A percentile compares a stretch with the other conserved stretches of the same genome.
Evolutionary conservation across 2,797 vertebrate species (phyloP).

Genomic region (Muscicapa comitata): DNA sequence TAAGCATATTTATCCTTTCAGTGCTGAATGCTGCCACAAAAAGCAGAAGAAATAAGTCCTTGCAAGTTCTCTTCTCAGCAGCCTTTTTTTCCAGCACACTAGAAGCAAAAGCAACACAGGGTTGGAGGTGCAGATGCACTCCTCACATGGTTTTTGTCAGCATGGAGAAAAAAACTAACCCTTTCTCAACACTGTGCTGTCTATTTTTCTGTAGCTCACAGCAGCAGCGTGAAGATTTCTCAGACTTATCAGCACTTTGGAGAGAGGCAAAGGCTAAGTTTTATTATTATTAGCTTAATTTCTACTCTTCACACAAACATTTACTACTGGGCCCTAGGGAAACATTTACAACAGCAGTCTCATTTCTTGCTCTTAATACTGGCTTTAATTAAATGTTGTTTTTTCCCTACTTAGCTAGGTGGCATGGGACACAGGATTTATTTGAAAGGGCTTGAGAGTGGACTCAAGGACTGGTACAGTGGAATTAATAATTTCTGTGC

Average conservation of each 20-base stretch:
- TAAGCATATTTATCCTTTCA: neutral
- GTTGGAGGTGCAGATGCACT: neutral
- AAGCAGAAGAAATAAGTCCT: neutral
- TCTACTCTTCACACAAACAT: neutral
- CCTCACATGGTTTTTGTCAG: neutral
- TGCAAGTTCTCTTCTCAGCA: neutral
- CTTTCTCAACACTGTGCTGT: neutral
- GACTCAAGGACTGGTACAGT: neutral
- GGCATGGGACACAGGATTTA: neutral
- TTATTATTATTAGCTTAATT: constrained; percentile 27
- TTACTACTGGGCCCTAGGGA: neutral
- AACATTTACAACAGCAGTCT: neutral
- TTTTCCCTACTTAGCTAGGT: neutral
- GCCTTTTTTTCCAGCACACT: neutral
- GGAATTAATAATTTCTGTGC: neutral
- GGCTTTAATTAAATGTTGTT: constrained; percentile 33
- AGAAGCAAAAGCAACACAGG: neutral
- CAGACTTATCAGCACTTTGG: neutral
- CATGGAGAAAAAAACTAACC: neutral
- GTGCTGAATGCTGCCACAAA: neutral
- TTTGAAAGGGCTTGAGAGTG: neutral
- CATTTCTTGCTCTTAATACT: neutral
- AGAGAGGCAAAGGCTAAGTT: neutral
- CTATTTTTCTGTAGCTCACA: neutral
- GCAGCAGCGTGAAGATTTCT: neutral